Base-by-base conservation (phyloP, 2,113 vertebrate species). In the Ceyx cyanopectus region DNA sequence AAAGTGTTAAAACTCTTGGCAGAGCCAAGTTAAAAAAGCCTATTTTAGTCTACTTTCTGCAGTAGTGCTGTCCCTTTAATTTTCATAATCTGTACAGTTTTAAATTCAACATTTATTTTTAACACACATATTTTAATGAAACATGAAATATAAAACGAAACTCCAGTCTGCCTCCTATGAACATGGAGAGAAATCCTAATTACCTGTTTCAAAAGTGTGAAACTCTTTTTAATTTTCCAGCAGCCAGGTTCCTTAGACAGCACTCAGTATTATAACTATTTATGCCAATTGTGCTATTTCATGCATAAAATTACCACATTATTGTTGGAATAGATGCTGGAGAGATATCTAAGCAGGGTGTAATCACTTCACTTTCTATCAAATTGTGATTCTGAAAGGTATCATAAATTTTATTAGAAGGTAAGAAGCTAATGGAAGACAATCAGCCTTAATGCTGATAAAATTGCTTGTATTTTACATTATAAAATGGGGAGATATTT, bases 301-400 rank as follows among this genome's bases (percentile, higher is more conserved):
- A 98, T 98, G 98, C 98, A 98, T 98, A 98, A 98, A 98, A 98
- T 98, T 98, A 98, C 97, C 10, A 92, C 97, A 98, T 98, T 98
- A 98, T 98, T 98, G 97, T 98, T 97, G 93, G 97, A 97, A 98
- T 97, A 97, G 97, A 98, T 98, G 95, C 97, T 91, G 92, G 94
- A 97, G 97, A 98, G 98, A 98, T 98, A 98, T 98, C 98, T 97
- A 98, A 98, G 98, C 97, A 96, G 97, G 98, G 97, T 97, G 97
- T 97, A 98, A 98, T 98, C 97, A 97, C 97, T 98, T 98, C 96
- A 97, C 97, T 98, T 98, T 98, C 98, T 98, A 98, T 98, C 97
- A 98, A 98, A 98, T 98, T 98, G 97, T 97, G 96, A 97, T 98
- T 96, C 97, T 98, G 98, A 98, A 98, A 98, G 97, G 97, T 98